Conservation (phyloP, 35 echinoderm and acorn worm genomes). For the Holothuria glaberrima region DNA sequence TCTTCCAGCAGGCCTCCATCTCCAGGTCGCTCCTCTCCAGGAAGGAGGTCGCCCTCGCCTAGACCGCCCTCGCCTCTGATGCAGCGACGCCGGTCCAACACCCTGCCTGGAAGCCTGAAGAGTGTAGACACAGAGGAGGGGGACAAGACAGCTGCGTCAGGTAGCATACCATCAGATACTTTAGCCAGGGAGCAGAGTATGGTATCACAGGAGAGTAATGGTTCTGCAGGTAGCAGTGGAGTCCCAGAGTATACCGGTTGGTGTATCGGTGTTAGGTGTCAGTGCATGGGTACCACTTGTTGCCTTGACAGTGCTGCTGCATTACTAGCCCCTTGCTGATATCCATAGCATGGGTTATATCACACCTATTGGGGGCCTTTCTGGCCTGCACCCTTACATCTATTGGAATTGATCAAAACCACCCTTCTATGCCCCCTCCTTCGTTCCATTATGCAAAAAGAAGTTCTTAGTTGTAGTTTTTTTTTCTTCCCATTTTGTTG, state of each 20-base stretch:
- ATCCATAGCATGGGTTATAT: too few relatives aligned
- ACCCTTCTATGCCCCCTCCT: neutral
- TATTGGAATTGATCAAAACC: neutral
- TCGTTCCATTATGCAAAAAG: too few relatives aligned
- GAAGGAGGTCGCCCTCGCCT: slow-evolving; percentile 67
- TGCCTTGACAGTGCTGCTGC: too few relatives aligned
- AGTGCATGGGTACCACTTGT: too few relatives aligned
- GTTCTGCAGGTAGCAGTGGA: slow-evolving; percentile 22
- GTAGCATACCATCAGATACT: slow-evolving; percentile 48
- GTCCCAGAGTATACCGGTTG: slow-evolving; percentile 76
- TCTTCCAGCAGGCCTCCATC: slow-evolving; percentile 47
- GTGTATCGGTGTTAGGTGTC: slow-evolving; percentile 45
- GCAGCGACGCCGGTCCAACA: slow-evolving; percentile 61
- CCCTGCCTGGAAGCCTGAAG: slow-evolving; percentile 45
- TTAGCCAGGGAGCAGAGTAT: slow-evolving; percentile 61
- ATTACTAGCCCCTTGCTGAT: too few relatives aligned
- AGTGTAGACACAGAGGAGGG: slow-evolving; percentile 24
- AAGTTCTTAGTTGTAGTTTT: too few relatives aligned
- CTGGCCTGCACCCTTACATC: neutral
- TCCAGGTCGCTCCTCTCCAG: slow-evolving; percentile 45
- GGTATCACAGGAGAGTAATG: slow-evolving; percentile 81
- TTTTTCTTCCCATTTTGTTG: too few relatives aligned
- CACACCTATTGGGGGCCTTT: too few relatives aligned
- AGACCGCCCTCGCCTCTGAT: slow-evolving; percentile 37
- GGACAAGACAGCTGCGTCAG: slow-evolving; percentile 13